phyloP scores from a whole-genome alignment of 1,140 invertebrate genomes.

The Meloidogyne chitwoodi region DNA sequence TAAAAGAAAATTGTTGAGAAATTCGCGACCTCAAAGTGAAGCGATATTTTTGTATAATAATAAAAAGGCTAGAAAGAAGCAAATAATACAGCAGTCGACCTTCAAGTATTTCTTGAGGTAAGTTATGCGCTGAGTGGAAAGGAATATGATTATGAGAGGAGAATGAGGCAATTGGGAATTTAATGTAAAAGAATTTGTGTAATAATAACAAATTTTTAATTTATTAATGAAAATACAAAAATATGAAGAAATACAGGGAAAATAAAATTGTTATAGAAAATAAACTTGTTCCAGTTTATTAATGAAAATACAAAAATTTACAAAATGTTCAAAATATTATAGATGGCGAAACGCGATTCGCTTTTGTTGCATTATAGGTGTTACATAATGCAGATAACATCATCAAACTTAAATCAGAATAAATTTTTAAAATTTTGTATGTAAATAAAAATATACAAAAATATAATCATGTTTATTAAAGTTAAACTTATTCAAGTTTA shows the following conservation, averaged over 20 bases:
- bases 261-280: too few species aligned
- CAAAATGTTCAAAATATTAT: background rate
- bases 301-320: background rate
- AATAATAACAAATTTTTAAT: background rate
- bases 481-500: too few species aligned
- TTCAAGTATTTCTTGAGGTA: background rate
- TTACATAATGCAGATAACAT: background rate
- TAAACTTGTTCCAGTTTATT: too few species aligned
- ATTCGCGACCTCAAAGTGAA: background rate
- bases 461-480: too few species aligned
- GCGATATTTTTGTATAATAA: background rate
- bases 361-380: background rate
- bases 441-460: too few species aligned
- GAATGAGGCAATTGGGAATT: background rate
- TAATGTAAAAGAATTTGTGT: background rate
- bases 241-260: too few species aligned
- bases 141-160: background rate
- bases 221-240: background rate
- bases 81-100: background rate
- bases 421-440: background rate
- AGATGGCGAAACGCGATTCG: background rate
- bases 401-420: background rate
- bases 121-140: background rate
- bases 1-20: background rate
- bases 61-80: background rate